Percentiles rank a stretch among this genome's conserved stretches.
These are phyloP conservation scores for Leptinotarsa haldemani DNA, from an alignment of 2,888 invertebrate genomes.

Conservation along the genomic window DNA sequence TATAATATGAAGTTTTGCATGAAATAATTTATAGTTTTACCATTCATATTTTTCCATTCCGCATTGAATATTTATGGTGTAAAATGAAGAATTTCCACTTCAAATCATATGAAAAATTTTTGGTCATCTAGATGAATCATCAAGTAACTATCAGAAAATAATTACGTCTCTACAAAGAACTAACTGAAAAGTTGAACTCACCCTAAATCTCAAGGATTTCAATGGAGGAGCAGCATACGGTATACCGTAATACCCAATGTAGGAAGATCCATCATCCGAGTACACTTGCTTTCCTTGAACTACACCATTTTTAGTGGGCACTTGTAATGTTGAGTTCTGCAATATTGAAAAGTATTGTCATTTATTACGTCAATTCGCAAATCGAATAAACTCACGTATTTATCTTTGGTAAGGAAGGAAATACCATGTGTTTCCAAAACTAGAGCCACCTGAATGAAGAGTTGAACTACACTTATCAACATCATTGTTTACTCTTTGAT, in stretches of 20 bases:
- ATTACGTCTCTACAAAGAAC: too few species aligned
- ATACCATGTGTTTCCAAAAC: not conserved
- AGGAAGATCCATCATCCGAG: constrained; percentile 12
- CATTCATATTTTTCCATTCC: too few species aligned
- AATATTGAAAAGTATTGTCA: constrained; percentile 3
- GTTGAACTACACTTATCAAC: not conserved
- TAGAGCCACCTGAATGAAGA: not conserved
- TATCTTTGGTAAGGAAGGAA: not conserved
- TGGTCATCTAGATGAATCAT: too few species aligned
- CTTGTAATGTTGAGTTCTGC: constrained; percentile 32
- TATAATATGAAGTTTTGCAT: too few species aligned
- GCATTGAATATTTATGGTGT: too few species aligned
- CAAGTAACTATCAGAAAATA: too few species aligned
- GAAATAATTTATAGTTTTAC: too few species aligned
- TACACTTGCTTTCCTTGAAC: constrained; percentile 27
- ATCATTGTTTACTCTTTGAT: not conserved
- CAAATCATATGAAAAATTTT: too few species aligned
- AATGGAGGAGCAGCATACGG: constrained; percentile 35
- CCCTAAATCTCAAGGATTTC: constrained; percentile 33
- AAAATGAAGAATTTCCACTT: too few species aligned
- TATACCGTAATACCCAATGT: constrained; percentile 30
- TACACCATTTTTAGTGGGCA: constrained; percentile 27
- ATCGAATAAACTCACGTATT: not conserved
- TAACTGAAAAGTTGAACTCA: constrained; percentile 18
- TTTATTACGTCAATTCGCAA: not conserved